phyloP scores from a whole-genome alignment of 2,113 vertebrate species.

The Indri indri region DNA sequence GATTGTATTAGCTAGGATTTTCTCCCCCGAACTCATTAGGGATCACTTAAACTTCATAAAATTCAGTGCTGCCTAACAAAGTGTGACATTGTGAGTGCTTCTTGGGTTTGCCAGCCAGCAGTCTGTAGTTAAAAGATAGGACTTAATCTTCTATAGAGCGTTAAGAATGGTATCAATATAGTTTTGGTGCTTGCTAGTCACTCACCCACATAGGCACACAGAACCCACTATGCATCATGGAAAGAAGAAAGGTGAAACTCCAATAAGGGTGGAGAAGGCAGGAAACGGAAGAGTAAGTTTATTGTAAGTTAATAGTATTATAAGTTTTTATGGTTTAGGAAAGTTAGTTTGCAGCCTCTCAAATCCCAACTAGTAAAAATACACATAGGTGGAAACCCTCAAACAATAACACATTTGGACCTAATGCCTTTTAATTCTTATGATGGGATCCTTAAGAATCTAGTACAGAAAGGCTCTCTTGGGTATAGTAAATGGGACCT shows the following conservation, averaged over 20 bases:
- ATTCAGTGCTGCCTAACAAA: not conserved
- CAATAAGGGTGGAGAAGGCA: not conserved
- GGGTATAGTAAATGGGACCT: not conserved
- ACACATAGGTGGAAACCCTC: not conserved
- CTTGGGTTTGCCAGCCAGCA: not conserved
- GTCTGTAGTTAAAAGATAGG: not conserved
- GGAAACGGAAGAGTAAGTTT: conserved; percentile 32
- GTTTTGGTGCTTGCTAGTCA: not conserved
- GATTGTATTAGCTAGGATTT: conserved; percentile 24
- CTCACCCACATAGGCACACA: not conserved
- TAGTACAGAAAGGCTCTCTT: not conserved
- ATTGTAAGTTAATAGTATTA: conserved; percentile 11
- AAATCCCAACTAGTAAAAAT: conserved; percentile 50
- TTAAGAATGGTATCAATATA: not conserved
- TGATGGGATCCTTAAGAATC: not conserved
- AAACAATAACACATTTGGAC: not conserved
- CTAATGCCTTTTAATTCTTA: not conserved
- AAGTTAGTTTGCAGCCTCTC: conserved; percentile 43
- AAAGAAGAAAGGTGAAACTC: not conserved
- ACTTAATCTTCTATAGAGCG: not conserved
- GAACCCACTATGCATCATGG: not conserved
- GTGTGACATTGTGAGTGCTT: not conserved
- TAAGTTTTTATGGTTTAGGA: conserved; percentile 46
- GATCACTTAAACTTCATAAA: conserved; percentile 32
- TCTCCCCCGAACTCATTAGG: not conserved